Base-by-base conservation (phyloP, 1,140 invertebrate species). In the Ceratina australensis region DNA sequence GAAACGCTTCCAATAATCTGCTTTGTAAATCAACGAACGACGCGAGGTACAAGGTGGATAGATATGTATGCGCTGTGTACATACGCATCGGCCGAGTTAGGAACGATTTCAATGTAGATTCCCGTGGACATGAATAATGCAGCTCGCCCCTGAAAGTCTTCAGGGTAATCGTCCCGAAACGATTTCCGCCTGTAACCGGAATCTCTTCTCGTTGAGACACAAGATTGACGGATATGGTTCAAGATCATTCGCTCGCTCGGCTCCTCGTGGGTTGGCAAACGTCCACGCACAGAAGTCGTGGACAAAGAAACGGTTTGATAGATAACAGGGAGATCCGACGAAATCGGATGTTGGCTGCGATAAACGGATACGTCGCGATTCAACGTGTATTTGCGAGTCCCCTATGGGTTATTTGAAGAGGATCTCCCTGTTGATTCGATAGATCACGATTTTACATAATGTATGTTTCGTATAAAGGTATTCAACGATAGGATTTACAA, bases 51-150 rank as follows among this genome's bases (percentile, higher is more conserved):
- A 10, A 10, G 20, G 52, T 54, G 13, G 15, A 3, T n/a, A 18
- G 52, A 16, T 54, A n/a, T n/a, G n/a, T n/a, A n/a, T n/a, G n/a
- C n/a, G n/a, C n/a, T n/a, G n/a, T n/a, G n/a, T n/a, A n/a, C 52
- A n/a, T 54, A 54, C 52, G 52, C 59, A 47, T 56, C 49, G 50
- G 18, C 61, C 50, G 18, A n/a, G 18, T 18, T 57, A 52, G 50
- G 56, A 28, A 47, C 60, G 68, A 78, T 78, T 49, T 22, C 33
- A 8, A 50, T 61, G 68, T 64, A 47, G 57, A 78, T 64, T 56
- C 22, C 52, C 18, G 75, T 15, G 26, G 64, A 69, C 67, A 78
- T 78, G 75, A 78, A 78, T 78, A 78, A 78, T 78, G 75, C 68
- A 78, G 22, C 13, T 15, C 33, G 22, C 18, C 42, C 68, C 33